Evolutionary conservation across 2,888 invertebrate genomes (phyloP), one percentile per base, ranked within the genome.

Genomic region (Elysia crispata): DNA sequence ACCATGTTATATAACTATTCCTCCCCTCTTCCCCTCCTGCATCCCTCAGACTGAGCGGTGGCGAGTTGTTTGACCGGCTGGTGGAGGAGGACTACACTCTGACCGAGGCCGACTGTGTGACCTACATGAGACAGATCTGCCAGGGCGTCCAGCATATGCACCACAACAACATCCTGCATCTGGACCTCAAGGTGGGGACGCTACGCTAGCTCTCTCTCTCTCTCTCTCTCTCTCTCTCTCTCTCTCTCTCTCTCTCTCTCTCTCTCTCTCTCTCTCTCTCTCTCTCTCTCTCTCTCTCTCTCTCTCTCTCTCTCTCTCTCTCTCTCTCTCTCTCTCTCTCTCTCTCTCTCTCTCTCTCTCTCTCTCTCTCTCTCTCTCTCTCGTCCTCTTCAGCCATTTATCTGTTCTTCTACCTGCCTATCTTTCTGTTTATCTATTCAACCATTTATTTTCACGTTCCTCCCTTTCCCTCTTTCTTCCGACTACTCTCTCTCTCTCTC

Each of bases 91-190:
- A 92, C 60, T 90, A 91, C 76, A 88, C 89, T 72, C 89, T 93
- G 85, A 91, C 92, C 25, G 93, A 93, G 83, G 87, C 87, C 13
- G 91, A 91, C 82, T 91, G 91, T 79, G 91, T 92, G 77, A 89
- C 90, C 72, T 92, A 92, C 89, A 91, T 93, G 90, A 87, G 91
- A 78, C 93, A 93, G 86, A 90, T 93, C 77, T 91, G 92, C 81
- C 88, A 92, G 81, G 93, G 92, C 49, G 91, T 93, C 6, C 87
- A 90, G 76, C 91, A 93, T 86, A 92, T 93, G 92, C 93, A 93
- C 86, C 88, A 89, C 75, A 89, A 91, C 81, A 90, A 91, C 86
- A 92, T 93, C 83, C 90, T 93, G 8, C 93, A 93, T 83, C 89
- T 93, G 20, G 93, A 93, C 84, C 86, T 93, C 77, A 92, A 92